Base-by-base conservation (phyloP, 2,888 invertebrate genomes). In the Rhagonycha fulva region DNA sequence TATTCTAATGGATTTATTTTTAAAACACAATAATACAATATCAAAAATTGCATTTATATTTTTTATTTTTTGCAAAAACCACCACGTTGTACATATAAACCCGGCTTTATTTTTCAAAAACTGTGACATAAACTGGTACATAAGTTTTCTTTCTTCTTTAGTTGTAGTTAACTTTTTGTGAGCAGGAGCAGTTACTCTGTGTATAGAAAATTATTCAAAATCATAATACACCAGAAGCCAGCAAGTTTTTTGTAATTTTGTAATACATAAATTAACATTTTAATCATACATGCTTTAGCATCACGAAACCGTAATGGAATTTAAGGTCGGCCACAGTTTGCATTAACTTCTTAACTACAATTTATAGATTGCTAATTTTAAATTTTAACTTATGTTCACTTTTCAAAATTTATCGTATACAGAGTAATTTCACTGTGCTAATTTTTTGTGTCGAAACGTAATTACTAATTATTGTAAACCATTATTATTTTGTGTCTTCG, bases 401-500 rank as follows among this genome's bases (percentile, higher is more conserved):
- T n/a, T 47, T n/a, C 7, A 47, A n/a, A 47, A n/a, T 47, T 47
- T n/a, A 47, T 47, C 47, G n/a, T 47, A 66, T 66, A 47, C 63
- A 24, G 72, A 30, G 61, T 67, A 72, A 61, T 72, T 72, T 68
- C 11, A 12, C 61, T 61, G 67, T 26, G 47, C 19, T 24, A 26
- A 62, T 62, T 12, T 14, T 71, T 72, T 66, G 26, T 68, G 61
- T 30, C 67, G 12, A 14, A n/a, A 47, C 47, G 47, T 47, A 47
- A 47, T 47, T 72, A 68, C 60, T 68, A 68, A 30, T 28, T 62
- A 62, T n/a, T 71, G 26, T 47, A 23, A 68, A 61, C 72, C 62
- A 67, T 67, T 72, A 72, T 32, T 72, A 19, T 76, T 70, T 47
- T 74, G 73, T 76, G 62, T 76, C 70, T 76, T 76, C 71, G 71